Evolutionary conservation across 2,113 vertebrate genomes (phyloP), one percentile per base, ranked within the genome.

Genomic region (Balaeniceps rex): DNA sequence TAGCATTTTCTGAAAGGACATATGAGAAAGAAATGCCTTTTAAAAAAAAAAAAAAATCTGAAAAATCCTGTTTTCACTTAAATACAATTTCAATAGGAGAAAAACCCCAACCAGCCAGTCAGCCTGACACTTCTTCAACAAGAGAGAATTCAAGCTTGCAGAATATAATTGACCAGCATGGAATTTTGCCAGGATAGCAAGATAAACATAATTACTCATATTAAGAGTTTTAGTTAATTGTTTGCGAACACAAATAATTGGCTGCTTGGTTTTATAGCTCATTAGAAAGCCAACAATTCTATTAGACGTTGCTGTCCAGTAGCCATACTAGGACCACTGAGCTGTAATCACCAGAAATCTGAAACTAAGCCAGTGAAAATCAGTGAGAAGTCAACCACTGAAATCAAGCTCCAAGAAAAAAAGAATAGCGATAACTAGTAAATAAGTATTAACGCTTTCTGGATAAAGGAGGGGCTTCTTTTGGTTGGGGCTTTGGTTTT

Each of bases 201-300:
- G 88, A 93, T 79, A 95, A 97, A 94, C 83, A 64, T 84, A 95
- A 96, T 94, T 93, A 92, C 92, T 94, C 80, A 5, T 55, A 88
- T 95, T 93, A 97, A 78, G 47, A 83, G 75, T 19, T 61, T 81
- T 93, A 97, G 96, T 95, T 88, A 95, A 96, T 92, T 83, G 93
- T 78, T 90, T 92, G 83, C 64, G 87, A 95, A 52, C 80, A 89
- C 72, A 92, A 91, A 83, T 93, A 93, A 92, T 57, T 47, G 80
- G 69, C 94, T 87, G 94, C 72, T 71, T 40, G 55, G 69, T 57
- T 88, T 88, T 47, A 31, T 5, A 84, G 69, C 88, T 97, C 64
- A 14, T 92, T 75, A 82, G 75, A 84, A 64, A 93, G 94, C 55
- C 76, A 64, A 80, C 61, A 38, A 9, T 63, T 92, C 71, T 74